Conservation (phyloP, 2,797 vertebrate species). For the Thunnus albacares region DNA sequence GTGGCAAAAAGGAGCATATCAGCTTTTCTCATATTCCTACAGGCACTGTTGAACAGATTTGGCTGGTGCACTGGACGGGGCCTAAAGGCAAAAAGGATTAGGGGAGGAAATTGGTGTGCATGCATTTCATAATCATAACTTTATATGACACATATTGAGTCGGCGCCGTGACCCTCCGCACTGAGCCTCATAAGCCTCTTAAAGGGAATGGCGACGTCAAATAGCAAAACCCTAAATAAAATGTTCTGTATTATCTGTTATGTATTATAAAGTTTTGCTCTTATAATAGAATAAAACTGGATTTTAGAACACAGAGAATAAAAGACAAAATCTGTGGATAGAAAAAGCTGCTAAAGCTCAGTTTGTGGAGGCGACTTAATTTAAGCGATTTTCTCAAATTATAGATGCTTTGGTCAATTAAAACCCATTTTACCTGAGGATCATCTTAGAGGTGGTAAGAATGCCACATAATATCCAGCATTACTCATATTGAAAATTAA, state of each 20-base stretch:
- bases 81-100: conserved; percentile 68
- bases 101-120: conserved; percentile 53
- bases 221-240: conserved; percentile 44
- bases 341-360: conserved; percentile 8
- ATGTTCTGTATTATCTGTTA: conserved; percentile 33
- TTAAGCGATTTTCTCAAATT: conserved; percentile 11
- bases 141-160: conserved; percentile 58
- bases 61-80: conserved; percentile 60
- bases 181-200: conserved; percentile 71
- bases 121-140: conserved; percentile 72
- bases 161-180: conserved; percentile 41
- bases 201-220: conserved; percentile 64
- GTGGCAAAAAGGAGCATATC: conserved; percentile 48
- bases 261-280: conserved; percentile 39
- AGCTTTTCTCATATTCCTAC: conserved; percentile 54
- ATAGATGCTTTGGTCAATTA: conserved; percentile 43
- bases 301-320: conserved; percentile 21
- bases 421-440: conserved; percentile 58
- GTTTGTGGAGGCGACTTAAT: conserved; percentile 8
- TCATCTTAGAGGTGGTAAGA: conserved; percentile 31
- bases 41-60: conserved; percentile 78
- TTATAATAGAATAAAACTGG: neutral
- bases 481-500: conserved; percentile 22
- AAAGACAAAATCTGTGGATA: conserved; percentile 15
- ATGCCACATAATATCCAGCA: conserved; percentile 41